Base-by-base conservation (phyloP, 2,113 vertebrate genomes). In the Notechis scutatus region DNA sequence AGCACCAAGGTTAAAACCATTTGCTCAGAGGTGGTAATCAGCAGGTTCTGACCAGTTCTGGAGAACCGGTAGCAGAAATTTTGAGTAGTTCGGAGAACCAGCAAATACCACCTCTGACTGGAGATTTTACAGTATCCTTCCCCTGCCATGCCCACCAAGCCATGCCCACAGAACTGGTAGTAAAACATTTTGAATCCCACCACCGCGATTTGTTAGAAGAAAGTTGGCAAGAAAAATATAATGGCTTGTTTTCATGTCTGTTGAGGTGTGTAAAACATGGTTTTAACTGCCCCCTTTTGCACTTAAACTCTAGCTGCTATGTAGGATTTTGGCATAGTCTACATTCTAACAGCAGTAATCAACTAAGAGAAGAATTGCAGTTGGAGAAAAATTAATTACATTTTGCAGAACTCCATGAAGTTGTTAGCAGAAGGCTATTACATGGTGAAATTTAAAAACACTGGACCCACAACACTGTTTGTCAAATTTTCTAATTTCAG, bases 401-500 rank as follows among this genome's bases (percentile, higher is more conserved):
- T 52, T 88, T 61, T 29, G 39, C 85, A 59, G 12, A 29, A 50
- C 39, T 88, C 57, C 54, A 74, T 94, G 42, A 8, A 50, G 87
- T 88, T 64, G 93, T 85, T 15, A 91, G 20, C 0, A 91, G 91
- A 94, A 93, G 39, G 52, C 57, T 23, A 1, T 18, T 94, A 86
- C 26, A 92, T 29, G 11, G 5, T 87, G 29, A 21, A 85, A 39
- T 56, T 23, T 90, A 94, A 94, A 39, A 86, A 7, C 52, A 90
- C 92, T 95, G 94, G 94, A 92, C 15, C 57, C 81, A 89, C 81
- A 93, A 92, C 0, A 42, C 85, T 92, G 59, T 87, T 45, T 94
- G 88, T 81, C 61, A 91, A 61, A 64, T 87, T 85, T 85, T 39
- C 64, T 91, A 90, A 9, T 64, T 91, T 92, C 24, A 94, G 47